A percentile compares a stretch with the other conserved stretches of the same genome.
Conservation (phyloP, 2,888 invertebrate species). For the Chrysina gloriosa region DNA sequence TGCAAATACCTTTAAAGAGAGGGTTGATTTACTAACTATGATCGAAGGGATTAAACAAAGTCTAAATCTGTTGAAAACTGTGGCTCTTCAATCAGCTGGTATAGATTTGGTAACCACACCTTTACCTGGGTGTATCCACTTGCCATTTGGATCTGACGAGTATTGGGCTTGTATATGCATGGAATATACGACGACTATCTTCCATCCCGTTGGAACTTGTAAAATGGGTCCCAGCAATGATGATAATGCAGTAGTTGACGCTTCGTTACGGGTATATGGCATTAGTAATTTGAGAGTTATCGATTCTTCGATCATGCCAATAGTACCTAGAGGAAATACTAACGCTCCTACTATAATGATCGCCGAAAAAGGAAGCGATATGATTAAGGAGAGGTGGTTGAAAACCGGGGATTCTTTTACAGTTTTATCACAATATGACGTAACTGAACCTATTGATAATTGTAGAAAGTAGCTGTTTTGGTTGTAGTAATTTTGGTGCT, state of each 20-base stretch:
- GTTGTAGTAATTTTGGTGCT: slow-evolving; percentile 1
- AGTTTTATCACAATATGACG: slow-evolving; percentile 34
- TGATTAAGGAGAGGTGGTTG: slow-evolving; percentile 54
- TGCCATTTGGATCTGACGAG: slow-evolving; percentile 71
- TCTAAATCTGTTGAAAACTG: slow-evolving; percentile 70
- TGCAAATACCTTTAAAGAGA: slow-evolving; percentile 75
- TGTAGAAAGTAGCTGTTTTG: slow-evolving; percentile 30
- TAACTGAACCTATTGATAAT: slow-evolving; percentile 38
- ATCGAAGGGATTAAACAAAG: slow-evolving; percentile 72
- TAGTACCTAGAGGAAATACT: slow-evolving; percentile 66
- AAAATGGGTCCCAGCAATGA: slow-evolving; percentile 77
- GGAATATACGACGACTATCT: slow-evolving; percentile 77
- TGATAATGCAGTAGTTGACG: slow-evolving; percentile 74
- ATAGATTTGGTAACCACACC: slow-evolving; percentile 69
- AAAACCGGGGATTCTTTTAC: slow-evolving; percentile 38
- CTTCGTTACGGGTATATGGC: slow-evolving; percentile 72
- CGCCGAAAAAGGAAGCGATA: slow-evolving; percentile 63
- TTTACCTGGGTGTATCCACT: slow-evolving; percentile 70
- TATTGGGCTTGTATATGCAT: slow-evolving; percentile 76
- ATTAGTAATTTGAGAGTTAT: slow-evolving; percentile 73
- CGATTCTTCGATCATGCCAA: slow-evolving; percentile 77
- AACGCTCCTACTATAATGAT: slow-evolving; percentile 65
- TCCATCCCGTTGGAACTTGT: slow-evolving; percentile 76
- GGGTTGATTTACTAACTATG: slow-evolving; percentile 72
- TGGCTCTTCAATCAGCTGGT: slow-evolving; percentile 70